phyloP scores from a whole-genome alignment of 2,113 vertebrate species.

The Lanius ludovicianus region DNA sequence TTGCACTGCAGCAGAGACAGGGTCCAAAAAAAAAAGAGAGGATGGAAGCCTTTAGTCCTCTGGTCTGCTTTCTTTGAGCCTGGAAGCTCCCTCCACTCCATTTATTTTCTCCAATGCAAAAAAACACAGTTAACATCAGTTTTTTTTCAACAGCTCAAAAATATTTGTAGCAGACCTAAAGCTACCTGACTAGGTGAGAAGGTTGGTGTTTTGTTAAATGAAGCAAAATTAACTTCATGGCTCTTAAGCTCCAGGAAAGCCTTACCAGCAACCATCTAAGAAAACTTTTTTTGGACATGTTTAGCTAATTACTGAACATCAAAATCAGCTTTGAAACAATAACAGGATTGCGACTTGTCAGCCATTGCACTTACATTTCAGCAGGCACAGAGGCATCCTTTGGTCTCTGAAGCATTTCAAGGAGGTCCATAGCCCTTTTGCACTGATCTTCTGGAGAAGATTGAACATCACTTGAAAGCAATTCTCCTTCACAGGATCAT shows the following conservation, averaged over 20 bases:
- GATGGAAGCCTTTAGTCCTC: neutral
- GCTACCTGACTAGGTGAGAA: neutral
- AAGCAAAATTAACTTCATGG: neutral
- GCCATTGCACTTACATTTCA: neutral
- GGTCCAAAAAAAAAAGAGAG: neutral
- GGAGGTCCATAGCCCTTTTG: neutral
- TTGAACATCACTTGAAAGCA: neutral
- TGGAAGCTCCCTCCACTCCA: neutral
- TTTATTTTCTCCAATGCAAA: neutral
- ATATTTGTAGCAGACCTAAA: neutral
- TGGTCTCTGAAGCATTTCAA: neutral
- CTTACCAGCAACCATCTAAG: neutral
- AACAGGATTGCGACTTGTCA: neutral
- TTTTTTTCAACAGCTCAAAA: neutral
- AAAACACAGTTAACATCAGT: fast-evolving
- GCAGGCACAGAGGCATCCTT: neutral
- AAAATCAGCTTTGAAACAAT: neutral
- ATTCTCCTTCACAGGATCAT: neutral
- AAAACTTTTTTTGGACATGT: neutral
- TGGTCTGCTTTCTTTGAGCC: neutral
- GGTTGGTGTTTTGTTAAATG: neutral
- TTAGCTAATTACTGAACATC: neutral
- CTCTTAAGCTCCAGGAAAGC: neutral
- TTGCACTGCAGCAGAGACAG: neutral
- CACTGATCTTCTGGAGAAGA: neutral